A percentile compares a stretch with the other conserved stretches of the same genome.
Evolutionary conservation across 1,140 invertebrate species (phyloP).

Genomic region (Drosophila paulistorum): DNA sequence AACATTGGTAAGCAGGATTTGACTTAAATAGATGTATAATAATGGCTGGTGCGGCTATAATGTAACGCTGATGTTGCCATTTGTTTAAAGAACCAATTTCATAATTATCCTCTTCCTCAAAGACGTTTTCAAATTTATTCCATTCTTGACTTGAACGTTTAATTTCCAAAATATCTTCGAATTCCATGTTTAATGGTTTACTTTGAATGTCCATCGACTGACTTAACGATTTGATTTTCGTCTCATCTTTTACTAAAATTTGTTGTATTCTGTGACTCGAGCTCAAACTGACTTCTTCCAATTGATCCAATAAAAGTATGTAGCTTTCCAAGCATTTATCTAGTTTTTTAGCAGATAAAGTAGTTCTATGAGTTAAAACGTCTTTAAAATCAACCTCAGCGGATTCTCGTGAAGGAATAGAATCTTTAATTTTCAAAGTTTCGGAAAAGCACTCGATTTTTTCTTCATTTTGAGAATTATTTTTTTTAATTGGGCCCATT

Average conservation of each 20-base stretch:
- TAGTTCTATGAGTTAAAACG: not conserved
- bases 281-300: not conserved
- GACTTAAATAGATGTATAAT: conserved; percentile 43
- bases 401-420: too few relatives aligned
- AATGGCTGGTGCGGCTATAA: conserved; percentile 39
- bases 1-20: conserved; percentile 40
- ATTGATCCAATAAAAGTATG: not conserved
- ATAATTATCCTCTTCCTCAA: not conserved
- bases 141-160: too few relatives aligned
- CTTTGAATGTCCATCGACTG: too few relatives aligned
- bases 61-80: conserved; percentile 41
- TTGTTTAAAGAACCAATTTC: too few relatives aligned
- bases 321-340: not conserved
- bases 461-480: not conserved
- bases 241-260: not conserved
- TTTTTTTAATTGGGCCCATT: not conserved
- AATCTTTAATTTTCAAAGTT: too few relatives aligned
- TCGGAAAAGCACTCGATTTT: too few relatives aligned
- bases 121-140: too few relatives aligned
- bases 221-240: not conserved
- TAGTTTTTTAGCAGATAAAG: not conserved
- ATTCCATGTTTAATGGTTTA: too few relatives aligned
- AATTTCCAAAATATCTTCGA: too few relatives aligned
- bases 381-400: too few relatives aligned
- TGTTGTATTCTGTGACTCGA: not conserved